Evolutionary conservation across 2,888 invertebrate species (phyloP), one percentile per base, ranked within the genome.

Genomic region (Drosophila austrosaltans): DNA sequence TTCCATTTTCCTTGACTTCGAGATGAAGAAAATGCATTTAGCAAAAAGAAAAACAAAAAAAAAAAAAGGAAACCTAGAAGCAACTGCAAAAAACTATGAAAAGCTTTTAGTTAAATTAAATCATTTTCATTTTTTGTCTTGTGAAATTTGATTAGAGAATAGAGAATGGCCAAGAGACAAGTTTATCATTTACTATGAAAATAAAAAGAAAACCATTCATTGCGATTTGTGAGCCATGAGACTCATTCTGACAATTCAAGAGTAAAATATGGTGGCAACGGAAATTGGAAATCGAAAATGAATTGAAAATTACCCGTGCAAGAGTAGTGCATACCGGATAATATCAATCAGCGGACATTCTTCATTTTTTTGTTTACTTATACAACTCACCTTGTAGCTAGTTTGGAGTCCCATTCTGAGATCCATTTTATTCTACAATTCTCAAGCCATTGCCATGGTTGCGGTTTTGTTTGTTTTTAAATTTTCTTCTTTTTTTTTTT

Each of bases 81-180:
- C 70, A 62, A 72, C 77, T 74, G 63, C 61, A 61, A 77, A 77
- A 80, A 16, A 10, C n/a, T 67, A 67, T 73, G 48, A 61, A 78
- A 82, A 89, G 89, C 86, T 89, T 86, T 86, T 76, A 89, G 64
- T 72, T 66, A 89, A 88, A 86, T 86, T 81, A 88, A 88, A 82
- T 71, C 71, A 78, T 77, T 82, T 77, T 68, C 54, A 42, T 30
- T 54, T 69, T 30, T 63, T 44, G 32, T 57, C 54, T 68, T 69
- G 40, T 1, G 62, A 36, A 53, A 44, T 44, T 22, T 5, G 20
- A 25, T 3, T 12, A 54, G 2, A 10, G 54, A 10, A 44, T 7
- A 62, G 63, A 53, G 30, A 72, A 53, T 32, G 44, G 44, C 44
- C 8, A 48, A 48, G 36, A 48, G 25, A 10, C 3, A 30, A 30